Evolutionary conservation across 2,113 vertebrate genomes (phyloP), one percentile per base, ranked within the genome.

Genomic region (Syngnathus scovelli): DNA sequence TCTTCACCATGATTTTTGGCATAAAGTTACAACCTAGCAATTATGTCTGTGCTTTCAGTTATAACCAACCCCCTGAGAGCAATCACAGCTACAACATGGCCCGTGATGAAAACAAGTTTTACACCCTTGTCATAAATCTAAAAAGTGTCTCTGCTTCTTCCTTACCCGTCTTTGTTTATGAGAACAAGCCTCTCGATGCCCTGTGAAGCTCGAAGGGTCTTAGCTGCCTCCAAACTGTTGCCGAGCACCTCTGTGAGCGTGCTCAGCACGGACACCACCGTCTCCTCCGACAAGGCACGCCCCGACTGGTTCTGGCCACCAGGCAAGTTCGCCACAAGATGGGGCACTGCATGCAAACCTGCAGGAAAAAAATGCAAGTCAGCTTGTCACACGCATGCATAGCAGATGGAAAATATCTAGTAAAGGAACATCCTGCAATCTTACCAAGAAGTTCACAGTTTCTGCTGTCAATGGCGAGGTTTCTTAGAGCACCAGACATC

Each of bases 131-230:
- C 41, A 43, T 43, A 12, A 39, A 41, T 18, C 36, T n/a, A 9
- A 61, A 61, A 64, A 19, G 4, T 38, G 10, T 16, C 8, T n/a
- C 11, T 27, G 21, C 49, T 27, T 55, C 49, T n/a, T 54, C 49
- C 90, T 75, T 73, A 96, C 96, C 95, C 93, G 13, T 96, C 94
- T 66, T 98, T 98, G 86, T 95, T 98, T 78, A 99, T 96, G 16
- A 98, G 90, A 78, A 98, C 96, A 73, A 99, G 86, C 69, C 96
- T 95, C 87, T 99, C 96, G 0, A 99, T 96, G 59, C 96, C 96
- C 79, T 98, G 95, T 0, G 94, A 93, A 79, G 93, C 92, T 59
- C 95, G 89, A 62, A 98, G 92, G 56, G 92, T 93, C 86, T 98
- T 98, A 67, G 95, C 95, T 0, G 95, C 95, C 72, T 98, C 96